Base-by-base conservation (phyloP, 2,797 vertebrate genomes). In the Telmatherina bonti region DNA sequence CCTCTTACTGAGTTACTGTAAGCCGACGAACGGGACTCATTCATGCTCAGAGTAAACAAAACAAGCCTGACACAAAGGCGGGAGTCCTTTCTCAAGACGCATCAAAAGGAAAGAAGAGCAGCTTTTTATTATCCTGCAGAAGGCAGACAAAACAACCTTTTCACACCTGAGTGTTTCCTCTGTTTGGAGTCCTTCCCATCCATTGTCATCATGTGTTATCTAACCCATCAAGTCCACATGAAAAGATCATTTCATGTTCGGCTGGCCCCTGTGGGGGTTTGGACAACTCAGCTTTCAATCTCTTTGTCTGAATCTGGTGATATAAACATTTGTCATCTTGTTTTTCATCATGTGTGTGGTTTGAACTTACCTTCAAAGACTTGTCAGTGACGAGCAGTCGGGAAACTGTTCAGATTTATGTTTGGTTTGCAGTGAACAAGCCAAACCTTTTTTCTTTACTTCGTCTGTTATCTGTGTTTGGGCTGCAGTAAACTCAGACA, bases 101-200 rank as follows among this genome's bases (percentile, higher is more conserved):
- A 26, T 43, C 13, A 51, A 49, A 68, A 57, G 56, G 41, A 74
- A 61, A 77, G 60, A 74, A 70, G 64, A 63, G 35, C 62, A 43
- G 56, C 7, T 49, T 63, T 68, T 66, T 79, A 36, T 82, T 67
- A 70, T 81, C 73, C 74, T 7, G 38, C 65, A 77, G 74, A 55
- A 53, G 75, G 78, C 72, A 94, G 93, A 93, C 93, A 87, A 91
- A 93, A 93, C 92, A 94, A 76, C 47, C 76, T 84, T 79, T 85
- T 86, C 89, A 87, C 84, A 89, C 87, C 76, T 85, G 81, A 90
- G 84, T 64, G 79, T 81, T 54, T 64, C 70, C 62, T 79, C 70
- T 74, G 51, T 78, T 62, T 71, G 38, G 74, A 74, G 56, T 51
- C 62, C 65, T 60, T 76, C 70, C 49, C 74, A 1, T 55, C 65